These are phyloP conservation scores for Polydrusus tereticollis DNA, from an alignment of 2,888 invertebrate species.

Conservation along the genomic window DNA sequence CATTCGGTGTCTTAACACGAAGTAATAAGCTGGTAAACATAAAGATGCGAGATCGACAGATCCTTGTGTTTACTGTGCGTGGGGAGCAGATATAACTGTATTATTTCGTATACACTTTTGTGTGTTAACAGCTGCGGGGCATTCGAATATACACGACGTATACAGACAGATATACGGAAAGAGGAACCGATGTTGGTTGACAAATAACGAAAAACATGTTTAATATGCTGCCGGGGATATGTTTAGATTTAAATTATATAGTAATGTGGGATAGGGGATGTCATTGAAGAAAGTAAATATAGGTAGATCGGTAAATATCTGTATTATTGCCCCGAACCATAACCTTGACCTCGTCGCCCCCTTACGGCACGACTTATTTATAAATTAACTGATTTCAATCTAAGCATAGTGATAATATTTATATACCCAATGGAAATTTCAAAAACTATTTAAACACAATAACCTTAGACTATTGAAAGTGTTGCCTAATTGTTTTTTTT, in stretches of 20 bases:
- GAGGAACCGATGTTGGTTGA: slow-evolving; percentile 12
- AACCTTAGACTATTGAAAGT: too few relatives aligned
- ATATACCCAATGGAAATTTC: too few relatives aligned
- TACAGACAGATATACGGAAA: slow-evolving; percentile 13
- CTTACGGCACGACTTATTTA: too few relatives aligned
- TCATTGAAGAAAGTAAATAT: too few relatives aligned
- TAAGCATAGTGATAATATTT: too few relatives aligned
- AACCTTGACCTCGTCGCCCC: too few relatives aligned
- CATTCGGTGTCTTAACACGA: slow-evolving; percentile 52
- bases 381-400: too few relatives aligned
- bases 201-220: slow-evolving; percentile 5
- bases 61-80: slow-evolving; percentile 41
- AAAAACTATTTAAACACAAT: too few relatives aligned
- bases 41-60: slow-evolving; percentile 57
- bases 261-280: background rate
- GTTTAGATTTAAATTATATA: slow-evolving; percentile 6
- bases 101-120: slow-evolving; percentile 47
- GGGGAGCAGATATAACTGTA: slow-evolving; percentile 48
- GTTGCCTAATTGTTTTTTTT: too few relatives aligned
- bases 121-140: slow-evolving; percentile 45
- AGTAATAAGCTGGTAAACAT: slow-evolving; percentile 58
- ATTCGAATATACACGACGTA: slow-evolving; percentile 35
- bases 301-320: too few relatives aligned
- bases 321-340: too few relatives aligned
- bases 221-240: background rate